These are phyloP conservation scores for Pedicia rivosa DNA, from an alignment of 2,888 invertebrate species.

Conservation along the genomic window DNA sequence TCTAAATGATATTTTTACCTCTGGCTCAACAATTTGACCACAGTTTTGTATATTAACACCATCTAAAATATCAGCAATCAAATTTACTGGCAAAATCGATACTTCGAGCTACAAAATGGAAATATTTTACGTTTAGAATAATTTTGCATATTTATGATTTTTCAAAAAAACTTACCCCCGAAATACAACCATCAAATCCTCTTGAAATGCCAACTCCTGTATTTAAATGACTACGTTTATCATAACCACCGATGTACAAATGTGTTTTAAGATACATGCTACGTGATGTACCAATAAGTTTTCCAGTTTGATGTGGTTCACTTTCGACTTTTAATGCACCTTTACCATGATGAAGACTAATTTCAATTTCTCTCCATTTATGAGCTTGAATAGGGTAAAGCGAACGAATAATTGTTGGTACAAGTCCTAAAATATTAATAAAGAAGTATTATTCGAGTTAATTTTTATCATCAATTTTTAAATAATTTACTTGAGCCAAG, in stretches of 20 bases:
- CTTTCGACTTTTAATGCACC: conserved; percentile 61
- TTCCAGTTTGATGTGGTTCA: conserved; percentile 44
- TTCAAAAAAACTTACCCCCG: conserved; percentile 41
- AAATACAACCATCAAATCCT: conserved; percentile 80
- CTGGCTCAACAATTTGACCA: conserved; percentile 16
- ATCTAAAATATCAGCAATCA: conserved; percentile 56
- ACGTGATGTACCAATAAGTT: conserved; percentile 42
- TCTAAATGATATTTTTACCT: conserved; percentile 1
- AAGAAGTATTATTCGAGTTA: too few relatives aligned
- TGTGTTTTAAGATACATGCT: conserved; percentile 60
- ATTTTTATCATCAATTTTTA: too few relatives aligned
- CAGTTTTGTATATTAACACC: conserved; percentile 54
- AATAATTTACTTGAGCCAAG: conserved; percentile 70
- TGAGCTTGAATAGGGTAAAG: conserved; percentile 50
- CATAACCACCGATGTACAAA: conserved; percentile 79
- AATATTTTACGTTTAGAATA: too few relatives aligned
- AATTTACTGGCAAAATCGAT: conserved; percentile 45
- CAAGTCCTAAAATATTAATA: too few relatives aligned
- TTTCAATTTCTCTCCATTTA: conserved; percentile 62
- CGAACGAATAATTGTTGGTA: conserved; percentile 57
- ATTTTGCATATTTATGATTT: too few relatives aligned
- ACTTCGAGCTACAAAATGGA: conserved; percentile 30
- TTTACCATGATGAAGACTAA: conserved; percentile 48
- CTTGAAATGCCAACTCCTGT: conserved; percentile 52
- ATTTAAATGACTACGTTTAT: conserved; percentile 52